Evolutionary conservation across 2,113 vertebrate species (phyloP).

Genomic region (Callospermophilus lateralis): DNA sequence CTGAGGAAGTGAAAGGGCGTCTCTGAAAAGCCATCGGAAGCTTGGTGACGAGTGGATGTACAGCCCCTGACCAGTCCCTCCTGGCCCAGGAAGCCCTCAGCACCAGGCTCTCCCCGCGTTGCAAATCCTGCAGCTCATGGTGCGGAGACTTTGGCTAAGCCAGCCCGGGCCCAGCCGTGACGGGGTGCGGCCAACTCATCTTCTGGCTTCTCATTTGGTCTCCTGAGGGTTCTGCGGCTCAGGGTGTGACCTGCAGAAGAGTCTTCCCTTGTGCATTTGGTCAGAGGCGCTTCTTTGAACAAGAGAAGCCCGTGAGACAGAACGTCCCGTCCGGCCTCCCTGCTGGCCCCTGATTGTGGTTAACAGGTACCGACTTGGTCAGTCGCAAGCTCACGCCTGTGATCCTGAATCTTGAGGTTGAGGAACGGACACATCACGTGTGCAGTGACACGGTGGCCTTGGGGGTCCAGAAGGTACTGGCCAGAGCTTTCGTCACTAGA

Average conservation of each 20-base stretch:
- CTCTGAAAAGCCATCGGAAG: conserved; percentile 18
- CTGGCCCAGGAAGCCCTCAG: conserved; percentile 45
- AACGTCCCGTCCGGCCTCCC: background rate
- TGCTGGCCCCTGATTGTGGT: background rate
- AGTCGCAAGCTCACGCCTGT: background rate
- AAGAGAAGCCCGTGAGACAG: background rate
- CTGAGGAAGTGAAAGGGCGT: conserved; percentile 51
- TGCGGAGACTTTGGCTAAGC: background rate
- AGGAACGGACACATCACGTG: background rate
- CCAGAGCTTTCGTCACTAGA: background rate
- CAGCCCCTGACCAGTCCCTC: conserved; percentile 45
- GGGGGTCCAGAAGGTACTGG: rapidly evolving
- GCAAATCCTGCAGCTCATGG: conserved; percentile 21
- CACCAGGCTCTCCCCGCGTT: conserved; percentile 3
- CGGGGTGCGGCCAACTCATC: background rate
- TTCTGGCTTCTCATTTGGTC: background rate
- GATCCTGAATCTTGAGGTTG: background rate
- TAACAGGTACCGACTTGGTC: background rate
- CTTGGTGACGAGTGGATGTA: conserved; percentile 32
- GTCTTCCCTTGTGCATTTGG: background rate
- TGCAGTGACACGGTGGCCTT: background rate
- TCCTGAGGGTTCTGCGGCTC: background rate
- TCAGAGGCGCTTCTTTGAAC: background rate
- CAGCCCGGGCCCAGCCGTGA: background rate
- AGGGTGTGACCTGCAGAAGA: background rate